Evolutionary conservation across 2,797 vertebrate species (phyloP).

Genomic region (Vespertilio murinus): DNA sequence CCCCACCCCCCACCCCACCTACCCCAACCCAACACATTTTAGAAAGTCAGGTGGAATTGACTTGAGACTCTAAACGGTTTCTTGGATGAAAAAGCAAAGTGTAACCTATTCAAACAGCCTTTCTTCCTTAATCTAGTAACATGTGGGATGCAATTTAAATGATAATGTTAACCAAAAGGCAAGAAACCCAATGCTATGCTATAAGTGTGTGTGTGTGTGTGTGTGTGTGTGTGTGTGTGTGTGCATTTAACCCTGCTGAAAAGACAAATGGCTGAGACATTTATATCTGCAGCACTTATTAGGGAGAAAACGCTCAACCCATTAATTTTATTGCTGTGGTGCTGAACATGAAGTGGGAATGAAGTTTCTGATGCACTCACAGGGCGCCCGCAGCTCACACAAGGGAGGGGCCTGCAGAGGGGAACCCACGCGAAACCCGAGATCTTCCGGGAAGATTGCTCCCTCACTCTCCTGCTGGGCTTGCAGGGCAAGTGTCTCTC

Average conservation of each 20-base stretch:
- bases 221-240: neutral
- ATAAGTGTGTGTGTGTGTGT: neutral
- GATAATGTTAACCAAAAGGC: constrained; percentile 71
- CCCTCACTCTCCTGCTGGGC: neutral
- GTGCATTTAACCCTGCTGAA: neutral
- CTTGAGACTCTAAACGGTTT: constrained; percentile 71
- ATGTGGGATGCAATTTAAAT: constrained; percentile 77
- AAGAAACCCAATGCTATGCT: neutral
- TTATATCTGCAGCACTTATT: constrained; percentile 51
- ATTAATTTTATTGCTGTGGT: constrained; percentile 57
- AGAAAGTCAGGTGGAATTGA: constrained; percentile 66
- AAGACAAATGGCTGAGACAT: constrained; percentile 58
- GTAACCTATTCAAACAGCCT: constrained; percentile 70
- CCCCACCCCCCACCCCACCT: neutral
- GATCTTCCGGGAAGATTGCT: neutral
- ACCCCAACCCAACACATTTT: constrained; percentile 50
- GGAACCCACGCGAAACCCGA: neutral
- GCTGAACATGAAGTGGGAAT: constrained; percentile 1
- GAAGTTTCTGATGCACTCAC: neutral
- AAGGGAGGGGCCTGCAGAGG: neutral
- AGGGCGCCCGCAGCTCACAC: neutral
- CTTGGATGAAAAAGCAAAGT: constrained; percentile 73
- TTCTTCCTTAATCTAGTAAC: constrained; percentile 69
- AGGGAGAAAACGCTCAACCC: constrained; percentile 63
- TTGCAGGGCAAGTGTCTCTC: neutral